Evolutionary conservation across 2,113 vertebrate species (phyloP).

Genomic region (Actenoides lindsayi): DNA sequence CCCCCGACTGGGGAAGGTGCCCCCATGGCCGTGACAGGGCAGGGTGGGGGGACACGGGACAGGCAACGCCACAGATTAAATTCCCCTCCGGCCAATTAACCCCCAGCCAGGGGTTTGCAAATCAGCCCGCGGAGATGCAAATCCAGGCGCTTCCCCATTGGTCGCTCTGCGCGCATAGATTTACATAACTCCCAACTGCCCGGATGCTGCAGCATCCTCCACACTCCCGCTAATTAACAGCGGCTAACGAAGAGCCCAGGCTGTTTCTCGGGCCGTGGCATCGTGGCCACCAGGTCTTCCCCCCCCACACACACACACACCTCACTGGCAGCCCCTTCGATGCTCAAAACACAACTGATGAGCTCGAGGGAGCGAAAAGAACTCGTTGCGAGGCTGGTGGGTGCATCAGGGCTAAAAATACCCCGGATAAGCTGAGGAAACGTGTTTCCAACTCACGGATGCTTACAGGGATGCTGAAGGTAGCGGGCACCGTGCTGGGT

Average conservation of each 20-base stretch:
- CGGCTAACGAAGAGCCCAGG: neutral
- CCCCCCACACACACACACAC: no score
- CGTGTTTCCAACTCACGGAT: neutral
- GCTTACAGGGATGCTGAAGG: neutral
- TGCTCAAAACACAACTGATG: neutral
- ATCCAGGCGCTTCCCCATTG: neutral
- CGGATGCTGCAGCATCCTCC: neutral
- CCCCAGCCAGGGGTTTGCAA: accelerated
- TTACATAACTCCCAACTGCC: neutral
- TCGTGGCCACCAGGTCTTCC: neutral
- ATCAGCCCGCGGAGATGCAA: neutral
- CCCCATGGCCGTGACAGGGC: accelerated
- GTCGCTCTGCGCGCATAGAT: neutral
- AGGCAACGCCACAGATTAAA: accelerated
- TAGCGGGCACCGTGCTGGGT: neutral
- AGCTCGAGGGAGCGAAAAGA: neutral
- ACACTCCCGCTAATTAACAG: neutral
- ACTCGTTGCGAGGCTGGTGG: neutral
- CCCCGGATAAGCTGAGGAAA: neutral
- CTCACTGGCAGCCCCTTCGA: neutral
- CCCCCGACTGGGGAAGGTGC: no score
- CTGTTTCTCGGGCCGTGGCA: neutral
- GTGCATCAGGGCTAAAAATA: conserved; percentile 45
- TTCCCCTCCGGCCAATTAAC: neutral
- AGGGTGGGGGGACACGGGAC: neutral